Evolutionary conservation across 2,888 invertebrate species (phyloP).

Genomic region (Linyphia triangularis): DNA sequence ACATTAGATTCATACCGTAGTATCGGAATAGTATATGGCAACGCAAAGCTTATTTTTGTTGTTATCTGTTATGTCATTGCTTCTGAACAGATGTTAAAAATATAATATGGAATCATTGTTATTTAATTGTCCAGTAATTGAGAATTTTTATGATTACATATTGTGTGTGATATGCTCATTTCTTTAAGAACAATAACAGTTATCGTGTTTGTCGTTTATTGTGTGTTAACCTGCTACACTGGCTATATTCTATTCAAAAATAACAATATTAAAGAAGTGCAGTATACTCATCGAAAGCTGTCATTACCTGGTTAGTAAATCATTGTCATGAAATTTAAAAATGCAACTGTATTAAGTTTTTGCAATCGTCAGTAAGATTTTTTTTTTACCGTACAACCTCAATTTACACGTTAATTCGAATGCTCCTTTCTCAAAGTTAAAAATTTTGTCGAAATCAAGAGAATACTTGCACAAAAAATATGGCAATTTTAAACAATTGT

Average conservation of each 20-base stretch:
- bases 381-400: too few species aligned
- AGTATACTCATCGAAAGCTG: slow-evolving; percentile 45
- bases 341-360: neutral
- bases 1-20: too few species aligned
- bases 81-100: neutral
- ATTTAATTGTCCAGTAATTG: slow-evolving; percentile 11
- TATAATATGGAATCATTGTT: slow-evolving; percentile 8
- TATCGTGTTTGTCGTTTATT: slow-evolving; percentile 61
- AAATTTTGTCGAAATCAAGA: too few species aligned
- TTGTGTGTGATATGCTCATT: slow-evolving; percentile 50
- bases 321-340: neutral
- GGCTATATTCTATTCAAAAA: slow-evolving; percentile 59
- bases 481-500: too few species aligned
- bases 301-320: slow-evolving; percentile 60
- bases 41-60: too few species aligned
- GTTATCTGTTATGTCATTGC: neutral
- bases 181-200: slow-evolving; percentile 67
- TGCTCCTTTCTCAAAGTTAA: too few species aligned
- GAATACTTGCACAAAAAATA: too few species aligned
- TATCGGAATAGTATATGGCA: too few species aligned
- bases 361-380: too few species aligned
- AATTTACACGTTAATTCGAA: too few species aligned
- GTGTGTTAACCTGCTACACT: slow-evolving; percentile 72
- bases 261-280: slow-evolving; percentile 24
- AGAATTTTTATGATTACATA: neutral